phyloP scores from a whole-genome alignment of 1,140 invertebrate species.

The Bathynomus jamesi region DNA sequence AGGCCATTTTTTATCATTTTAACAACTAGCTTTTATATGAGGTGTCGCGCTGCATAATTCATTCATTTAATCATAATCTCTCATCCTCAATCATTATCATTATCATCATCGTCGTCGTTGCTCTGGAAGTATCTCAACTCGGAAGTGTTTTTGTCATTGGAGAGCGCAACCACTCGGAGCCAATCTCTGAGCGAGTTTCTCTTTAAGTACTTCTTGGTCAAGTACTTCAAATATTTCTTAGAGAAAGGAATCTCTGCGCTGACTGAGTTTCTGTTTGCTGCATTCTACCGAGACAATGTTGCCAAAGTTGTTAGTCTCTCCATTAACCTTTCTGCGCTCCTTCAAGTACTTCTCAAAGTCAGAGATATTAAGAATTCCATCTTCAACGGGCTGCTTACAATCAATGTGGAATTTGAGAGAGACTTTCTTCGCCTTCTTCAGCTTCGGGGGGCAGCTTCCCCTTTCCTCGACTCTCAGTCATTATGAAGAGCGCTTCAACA shows the following conservation, averaged over 20 bases:
- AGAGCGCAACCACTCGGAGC: slow-evolving; percentile 91
- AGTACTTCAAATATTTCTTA: slow-evolving; percentile 89
- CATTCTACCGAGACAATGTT: slow-evolving; percentile 78
- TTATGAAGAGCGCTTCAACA: too few relatives aligned
- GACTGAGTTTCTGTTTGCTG: slow-evolving; percentile 91
- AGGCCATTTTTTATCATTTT: too few relatives aligned
- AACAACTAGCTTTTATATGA: too few relatives aligned
- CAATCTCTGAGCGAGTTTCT: slow-evolving; percentile 98
- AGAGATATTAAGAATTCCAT: slow-evolving; percentile 93
- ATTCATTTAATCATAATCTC: too few relatives aligned
- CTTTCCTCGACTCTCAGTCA: not conserved
- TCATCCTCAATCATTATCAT: slow-evolving; percentile 85
- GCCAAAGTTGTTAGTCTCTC: slow-evolving; percentile 91
- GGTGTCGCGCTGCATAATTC: too few relatives aligned
- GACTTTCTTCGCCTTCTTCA: slow-evolving; percentile 84
- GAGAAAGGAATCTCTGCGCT: slow-evolving; percentile 8
- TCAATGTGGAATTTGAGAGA: slow-evolving; percentile 88
- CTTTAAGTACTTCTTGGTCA: slow-evolving; percentile 99
- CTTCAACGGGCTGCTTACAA: slow-evolving; percentile 98
- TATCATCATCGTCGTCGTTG: slow-evolving; percentile 91
- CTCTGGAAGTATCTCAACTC: slow-evolving; percentile 99
- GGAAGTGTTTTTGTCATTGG: slow-evolving; percentile 74
- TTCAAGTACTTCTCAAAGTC: slow-evolving; percentile 96
- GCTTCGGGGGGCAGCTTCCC: slow-evolving; percentile 43
- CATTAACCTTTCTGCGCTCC: slow-evolving; percentile 89